Evolutionary conservation across 2,888 invertebrate species (phyloP).

Genomic region (Acleris sparsana): DNA sequence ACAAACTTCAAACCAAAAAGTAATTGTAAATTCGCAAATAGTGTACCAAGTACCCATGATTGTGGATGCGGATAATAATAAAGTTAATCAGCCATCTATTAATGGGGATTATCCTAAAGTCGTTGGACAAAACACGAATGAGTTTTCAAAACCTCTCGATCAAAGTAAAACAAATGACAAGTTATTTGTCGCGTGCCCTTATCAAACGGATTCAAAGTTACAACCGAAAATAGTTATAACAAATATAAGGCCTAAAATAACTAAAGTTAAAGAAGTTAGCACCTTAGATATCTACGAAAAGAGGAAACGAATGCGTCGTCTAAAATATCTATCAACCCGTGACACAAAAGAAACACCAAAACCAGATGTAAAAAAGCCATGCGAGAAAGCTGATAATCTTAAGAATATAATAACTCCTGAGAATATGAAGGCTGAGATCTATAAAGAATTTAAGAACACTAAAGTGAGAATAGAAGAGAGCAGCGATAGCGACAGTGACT

Average conservation of each 20-base stretch:
- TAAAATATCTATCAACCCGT: conserved; percentile 65
- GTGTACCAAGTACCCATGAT: conserved; percentile 74
- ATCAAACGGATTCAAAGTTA: conserved; percentile 68
- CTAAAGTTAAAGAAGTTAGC: conserved; percentile 67
- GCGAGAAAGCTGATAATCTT: conserved; percentile 48
- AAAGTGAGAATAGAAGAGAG: conserved; percentile 61
- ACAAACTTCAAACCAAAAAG: conserved; percentile 63
- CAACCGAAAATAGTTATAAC: conserved; percentile 72
- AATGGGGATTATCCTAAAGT: conserved; percentile 58
- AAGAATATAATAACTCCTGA: conserved; percentile 70
- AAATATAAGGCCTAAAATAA: conserved; percentile 60
- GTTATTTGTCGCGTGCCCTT: conserved; percentile 67
- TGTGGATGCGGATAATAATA: conserved; percentile 62
- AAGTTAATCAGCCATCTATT: conserved; percentile 53
- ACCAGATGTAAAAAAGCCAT: conserved; percentile 50
- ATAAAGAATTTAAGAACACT: conserved; percentile 64
- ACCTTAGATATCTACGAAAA: conserved; percentile 82
- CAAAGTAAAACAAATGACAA: conserved; percentile 63
- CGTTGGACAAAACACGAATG: conserved; percentile 52
- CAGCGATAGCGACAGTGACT: conserved; percentile 75
- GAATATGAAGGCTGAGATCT: conserved; percentile 69
- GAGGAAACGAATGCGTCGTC: conserved; percentile 71
- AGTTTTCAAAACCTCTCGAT: conserved; percentile 56
- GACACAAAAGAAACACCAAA: conserved; percentile 44
- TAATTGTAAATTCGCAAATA: conserved; percentile 70